Evolutionary conservation across 2,888 invertebrate genomes (phyloP).

Genomic region (Hypomecis atomaria): DNA sequence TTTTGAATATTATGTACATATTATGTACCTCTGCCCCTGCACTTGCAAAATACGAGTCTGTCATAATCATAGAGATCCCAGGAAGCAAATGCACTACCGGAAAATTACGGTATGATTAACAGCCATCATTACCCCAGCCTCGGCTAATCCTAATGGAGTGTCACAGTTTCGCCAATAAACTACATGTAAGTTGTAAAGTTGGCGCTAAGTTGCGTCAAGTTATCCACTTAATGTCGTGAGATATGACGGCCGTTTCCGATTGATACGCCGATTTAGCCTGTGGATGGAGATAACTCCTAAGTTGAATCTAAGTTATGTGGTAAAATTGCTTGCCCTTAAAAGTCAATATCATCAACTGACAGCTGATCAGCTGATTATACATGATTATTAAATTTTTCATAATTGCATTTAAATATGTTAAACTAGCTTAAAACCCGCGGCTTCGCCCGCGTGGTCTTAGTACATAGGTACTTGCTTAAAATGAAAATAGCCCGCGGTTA

Average conservation of each 20-base stretch:
- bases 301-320: constrained; percentile 3
- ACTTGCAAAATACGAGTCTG: too few species aligned
- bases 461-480: too few species aligned
- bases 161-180: constrained; percentile 34
- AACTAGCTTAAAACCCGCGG: too few species aligned
- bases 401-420: too few species aligned
- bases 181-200: constrained; percentile 26
- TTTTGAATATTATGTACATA: too few species aligned
- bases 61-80: too few species aligned
- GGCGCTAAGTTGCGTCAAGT: constrained; percentile 21
- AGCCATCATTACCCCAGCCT: constrained; percentile 14
- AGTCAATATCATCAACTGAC: background rate
- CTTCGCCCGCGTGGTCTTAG: too few species aligned
- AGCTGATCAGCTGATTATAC: too few species aligned
- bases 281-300: constrained; percentile 21
- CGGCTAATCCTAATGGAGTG: constrained; percentile 27
- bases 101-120: constrained; percentile 13
- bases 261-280: constrained; percentile 21
- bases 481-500: too few species aligned
- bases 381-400: too few species aligned
- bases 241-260: constrained; percentile 31
- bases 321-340: background rate
- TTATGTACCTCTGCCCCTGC: too few species aligned
- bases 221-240: constrained; percentile 27
- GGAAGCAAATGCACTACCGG: background rate